Evolutionary conservation across 2,113 vertebrate species (phyloP), one percentile per base, ranked within the genome.

Genomic region (Galeopterus variegatus): DNA sequence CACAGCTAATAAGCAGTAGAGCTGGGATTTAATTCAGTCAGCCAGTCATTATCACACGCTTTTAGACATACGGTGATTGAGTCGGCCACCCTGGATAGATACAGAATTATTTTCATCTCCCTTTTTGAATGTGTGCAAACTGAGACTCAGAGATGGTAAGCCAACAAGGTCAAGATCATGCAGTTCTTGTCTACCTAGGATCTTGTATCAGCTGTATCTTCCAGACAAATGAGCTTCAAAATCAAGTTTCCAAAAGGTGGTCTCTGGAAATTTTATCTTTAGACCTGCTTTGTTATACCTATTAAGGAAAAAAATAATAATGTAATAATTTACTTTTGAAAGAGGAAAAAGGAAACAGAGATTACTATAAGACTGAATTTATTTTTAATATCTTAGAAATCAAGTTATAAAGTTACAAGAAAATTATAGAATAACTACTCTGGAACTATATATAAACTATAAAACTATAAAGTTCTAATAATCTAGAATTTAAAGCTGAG

Each of bases 61-160:
- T 82, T 18, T 14, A 5, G 6, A 21, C 3, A 0, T 4, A 6
- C 5, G 15, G 6, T 31, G 18, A 56, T 18, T 8, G 23, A 58
- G 3, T 28, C 12, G 1, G 67, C 50, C 64, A 5, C 5, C 19
- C 10, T n/a, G 18, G 6, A n/a, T 1, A 41, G 31, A 50, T 5
- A 33, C 60, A 36, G 12, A 56, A 28, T 62, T 13, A 12, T 28
- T 86, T 58, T 31, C 13, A 4, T 56, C 15, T 8, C 19, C 6
- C 23, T 64, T 62, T 72, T 54, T 62, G 17, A 0, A 8, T 56
- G 15, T 73, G 76, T 19, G 9, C 33, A 72, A 33, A 70, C 3
- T 8, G 3, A 65, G 45, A 77, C 56, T 75, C 65, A 1, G 28
- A n/a, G 15, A 54, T 13, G 1, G 58, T n/a, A 65, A 33, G 17